Evolutionary conservation across 2,113 vertebrate species (phyloP).

Genomic region (Anolis carolinensis): DNA sequence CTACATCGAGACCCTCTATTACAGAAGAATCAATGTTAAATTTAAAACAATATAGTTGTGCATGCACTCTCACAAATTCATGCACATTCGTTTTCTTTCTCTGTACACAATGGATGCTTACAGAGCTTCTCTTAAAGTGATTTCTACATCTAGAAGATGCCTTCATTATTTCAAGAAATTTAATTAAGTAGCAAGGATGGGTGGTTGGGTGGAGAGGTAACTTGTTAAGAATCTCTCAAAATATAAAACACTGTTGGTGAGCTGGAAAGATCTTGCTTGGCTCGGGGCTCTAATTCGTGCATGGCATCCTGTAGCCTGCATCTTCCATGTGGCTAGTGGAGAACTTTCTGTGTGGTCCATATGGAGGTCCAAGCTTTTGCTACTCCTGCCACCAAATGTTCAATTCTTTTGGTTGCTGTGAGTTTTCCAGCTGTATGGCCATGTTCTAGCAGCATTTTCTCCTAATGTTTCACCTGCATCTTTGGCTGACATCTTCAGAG

Average conservation of each 20-base stretch:
- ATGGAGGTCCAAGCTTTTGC: no score
- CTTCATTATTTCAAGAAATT: not conserved
- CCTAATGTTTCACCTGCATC: no score
- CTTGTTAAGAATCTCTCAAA: not conserved
- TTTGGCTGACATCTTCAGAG: no score
- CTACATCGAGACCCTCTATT: not conserved
- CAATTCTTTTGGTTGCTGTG: no score
- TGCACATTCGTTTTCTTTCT: not conserved
- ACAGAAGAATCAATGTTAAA: not conserved
- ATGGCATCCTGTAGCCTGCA: not conserved
- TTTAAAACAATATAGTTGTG: not conserved
- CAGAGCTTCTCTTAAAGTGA: fast-evolving
- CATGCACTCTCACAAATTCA: not conserved
- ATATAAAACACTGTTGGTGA: not conserved
- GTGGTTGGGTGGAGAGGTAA: not conserved
- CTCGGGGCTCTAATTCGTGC: not conserved
- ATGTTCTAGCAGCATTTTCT: no score
- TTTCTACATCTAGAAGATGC: not conserved
- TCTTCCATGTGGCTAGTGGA: no score
- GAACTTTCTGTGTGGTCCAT: no score
- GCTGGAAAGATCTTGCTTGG: not conserved
- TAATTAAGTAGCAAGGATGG: not conserved
- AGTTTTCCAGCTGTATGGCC: no score
- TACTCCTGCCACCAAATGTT: no score
- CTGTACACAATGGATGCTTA: not conserved